phyloP scores from a whole-genome alignment of 2,113 vertebrate species.

The Melanocharis versteri region DNA sequence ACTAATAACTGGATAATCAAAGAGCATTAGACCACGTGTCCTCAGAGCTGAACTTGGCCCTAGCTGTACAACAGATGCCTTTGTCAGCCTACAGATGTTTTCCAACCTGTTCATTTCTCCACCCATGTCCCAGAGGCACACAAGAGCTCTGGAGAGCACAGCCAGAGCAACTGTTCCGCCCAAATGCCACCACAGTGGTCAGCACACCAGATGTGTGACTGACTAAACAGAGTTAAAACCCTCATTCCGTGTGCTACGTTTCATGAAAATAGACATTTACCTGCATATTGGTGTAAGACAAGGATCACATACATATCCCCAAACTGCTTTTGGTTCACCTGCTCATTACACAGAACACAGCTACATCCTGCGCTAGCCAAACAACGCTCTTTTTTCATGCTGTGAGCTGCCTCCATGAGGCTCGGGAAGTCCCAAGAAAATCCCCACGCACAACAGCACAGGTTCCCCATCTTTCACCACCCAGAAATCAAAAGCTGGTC shows the following conservation, averaged over 20 bases:
- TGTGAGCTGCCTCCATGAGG: not conserved
- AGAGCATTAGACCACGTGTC: not conserved
- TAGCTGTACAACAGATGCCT: not conserved
- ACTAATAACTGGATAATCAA: not conserved
- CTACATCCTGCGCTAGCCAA: not conserved
- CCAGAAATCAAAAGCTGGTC: not conserved
- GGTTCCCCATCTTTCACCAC: not conserved
- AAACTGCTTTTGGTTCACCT: not conserved
- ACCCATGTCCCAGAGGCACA: not conserved
- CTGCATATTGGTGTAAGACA: accelerated
- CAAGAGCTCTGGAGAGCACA: not conserved
- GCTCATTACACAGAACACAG: not conserved
- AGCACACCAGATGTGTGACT: accelerated
- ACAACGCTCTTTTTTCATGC: not conserved
- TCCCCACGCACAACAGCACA: not conserved
- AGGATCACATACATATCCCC: not conserved
- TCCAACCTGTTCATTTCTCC: not conserved
- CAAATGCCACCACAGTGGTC: not conserved
- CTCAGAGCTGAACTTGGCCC: not conserved
- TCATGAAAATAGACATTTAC: accelerated
- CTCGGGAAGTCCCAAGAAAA: not conserved
- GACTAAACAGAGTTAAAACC: not conserved
- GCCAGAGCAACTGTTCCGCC: accelerated
- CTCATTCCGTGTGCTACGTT: accelerated
- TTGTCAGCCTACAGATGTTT: not conserved